A percentile compares a stretch with the other conserved stretches of the same genome.
These are phyloP conservation scores for Pseudois nayaur DNA, from an alignment of 2,113 vertebrate genomes.

Conservation along the genomic window DNA sequence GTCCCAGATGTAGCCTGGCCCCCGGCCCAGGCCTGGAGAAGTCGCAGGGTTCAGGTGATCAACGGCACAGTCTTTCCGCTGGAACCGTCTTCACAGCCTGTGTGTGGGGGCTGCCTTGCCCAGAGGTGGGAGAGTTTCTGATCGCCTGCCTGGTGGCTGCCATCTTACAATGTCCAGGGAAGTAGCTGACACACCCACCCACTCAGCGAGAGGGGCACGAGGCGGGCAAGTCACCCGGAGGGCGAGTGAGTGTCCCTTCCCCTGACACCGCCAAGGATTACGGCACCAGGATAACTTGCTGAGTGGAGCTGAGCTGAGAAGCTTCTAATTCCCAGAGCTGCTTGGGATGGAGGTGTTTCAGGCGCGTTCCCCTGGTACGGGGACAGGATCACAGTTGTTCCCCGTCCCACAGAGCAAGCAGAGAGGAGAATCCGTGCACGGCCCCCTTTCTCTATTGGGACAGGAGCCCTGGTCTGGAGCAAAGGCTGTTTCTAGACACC, in stretches of 20 bases:
- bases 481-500: not conserved
- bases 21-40: not conserved
- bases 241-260: not conserved
- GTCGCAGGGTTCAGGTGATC: accelerated
- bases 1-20: not conserved
- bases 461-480: not conserved
- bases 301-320: not conserved
- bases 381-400: not conserved
- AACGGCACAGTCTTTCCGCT: not conserved
- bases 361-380: accelerated
- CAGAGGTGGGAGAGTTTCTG: not conserved
- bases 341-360: not conserved
- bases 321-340: not conserved
- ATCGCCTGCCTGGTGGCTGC: not conserved
- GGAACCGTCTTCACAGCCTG: not conserved
- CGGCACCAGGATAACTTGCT: accelerated
- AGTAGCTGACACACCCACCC: not conserved
- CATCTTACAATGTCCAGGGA: not conserved
- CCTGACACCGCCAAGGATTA: accelerated
- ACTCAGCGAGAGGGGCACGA: not conserved
- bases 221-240: not conserved
- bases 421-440: not conserved
- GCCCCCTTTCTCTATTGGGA: accelerated
- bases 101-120: not conserved
- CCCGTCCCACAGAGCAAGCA: not conserved